These are phyloP conservation scores for Miichthys miiuy DNA, from an alignment of 2,797 vertebrate species.

Conservation along the genomic window DNA sequence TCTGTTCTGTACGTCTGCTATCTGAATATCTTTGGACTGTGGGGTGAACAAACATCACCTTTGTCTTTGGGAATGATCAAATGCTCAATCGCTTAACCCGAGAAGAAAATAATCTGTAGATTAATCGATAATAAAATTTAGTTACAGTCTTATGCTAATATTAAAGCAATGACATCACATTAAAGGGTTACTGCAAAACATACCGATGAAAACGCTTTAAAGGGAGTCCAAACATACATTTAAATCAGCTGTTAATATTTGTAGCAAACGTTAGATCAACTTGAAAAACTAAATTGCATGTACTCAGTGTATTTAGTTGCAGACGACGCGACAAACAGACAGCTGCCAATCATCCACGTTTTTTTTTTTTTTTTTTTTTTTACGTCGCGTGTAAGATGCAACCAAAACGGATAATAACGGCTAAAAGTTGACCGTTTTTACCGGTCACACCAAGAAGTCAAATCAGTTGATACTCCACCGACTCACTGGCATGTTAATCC, in stretches of 20 bases:
- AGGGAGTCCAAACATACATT: not conserved
- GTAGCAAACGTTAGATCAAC: no score
- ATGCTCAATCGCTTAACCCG: not conserved
- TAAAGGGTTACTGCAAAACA: slow-evolving; percentile 1
- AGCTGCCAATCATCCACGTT: slow-evolving; percentile 55
- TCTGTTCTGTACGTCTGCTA: no score
- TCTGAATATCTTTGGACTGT: not conserved
- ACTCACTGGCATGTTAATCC: slow-evolving; percentile 87
- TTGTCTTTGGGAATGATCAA: not conserved
- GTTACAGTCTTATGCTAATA: not conserved
- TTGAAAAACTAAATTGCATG: not conserved
- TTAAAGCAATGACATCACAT: slow-evolving; percentile 15
- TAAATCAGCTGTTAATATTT: not conserved
- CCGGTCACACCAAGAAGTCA: slow-evolving; percentile 26
- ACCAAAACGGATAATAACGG: not conserved
- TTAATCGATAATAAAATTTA: not conserved
- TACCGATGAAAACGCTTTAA: not conserved
- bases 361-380: not conserved
- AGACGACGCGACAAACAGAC: not conserved
- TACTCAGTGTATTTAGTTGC: not conserved
- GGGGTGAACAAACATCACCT: not conserved
- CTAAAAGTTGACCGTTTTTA: not conserved
- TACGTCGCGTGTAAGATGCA: slow-evolving; percentile 16
- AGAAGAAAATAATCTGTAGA: not conserved
- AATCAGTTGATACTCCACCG: slow-evolving; percentile 62